Percentiles rank a stretch among this genome's conserved stretches.
These are phyloP conservation scores for Alviniconcha marisindica DNA, from an alignment of 1,140 invertebrate species.

Conservation along the genomic window DNA sequence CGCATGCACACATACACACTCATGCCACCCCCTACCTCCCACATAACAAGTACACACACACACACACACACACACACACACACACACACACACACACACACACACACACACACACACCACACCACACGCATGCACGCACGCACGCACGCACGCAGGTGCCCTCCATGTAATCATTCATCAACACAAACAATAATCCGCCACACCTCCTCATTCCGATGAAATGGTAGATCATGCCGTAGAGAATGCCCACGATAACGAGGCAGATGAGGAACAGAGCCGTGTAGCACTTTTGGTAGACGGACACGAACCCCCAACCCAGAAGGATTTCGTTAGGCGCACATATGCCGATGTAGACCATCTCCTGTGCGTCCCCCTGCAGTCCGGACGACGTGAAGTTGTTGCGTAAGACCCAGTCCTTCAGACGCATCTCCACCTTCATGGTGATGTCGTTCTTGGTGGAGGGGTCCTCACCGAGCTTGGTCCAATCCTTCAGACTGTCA, in stretches of 20 bases:
- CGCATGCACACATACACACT: neutral
- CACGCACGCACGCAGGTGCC: too few species aligned
- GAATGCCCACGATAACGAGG: constrained; percentile 57
- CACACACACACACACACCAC: too few species aligned
- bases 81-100: too few species aligned
- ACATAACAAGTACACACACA: neutral
- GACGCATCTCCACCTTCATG: constrained; percentile 14
- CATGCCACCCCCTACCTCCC: too few species aligned
- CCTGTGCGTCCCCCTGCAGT: neutral
- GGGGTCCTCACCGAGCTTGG: constrained; percentile 29
- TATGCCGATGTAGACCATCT: constrained; percentile 40
- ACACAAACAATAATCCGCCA: neutral
- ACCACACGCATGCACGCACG: too few species aligned
- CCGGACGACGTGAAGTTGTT: neutral
- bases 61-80: too few species aligned
- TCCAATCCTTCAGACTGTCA: constrained; percentile 27
- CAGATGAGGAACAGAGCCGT: constrained; percentile 60
- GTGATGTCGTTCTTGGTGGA: constrained; percentile 19
- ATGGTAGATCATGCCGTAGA: constrained; percentile 60
- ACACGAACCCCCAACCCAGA: constrained; percentile 36
- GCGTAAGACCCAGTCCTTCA: constrained; percentile 1
- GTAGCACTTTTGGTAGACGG: constrained; percentile 58
- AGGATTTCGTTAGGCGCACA: constrained; percentile 50
- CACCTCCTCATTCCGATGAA: constrained; percentile 48
- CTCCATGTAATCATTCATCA: too few species aligned